Evolutionary conservation across 2,113 vertebrate genomes (phyloP).

Genomic region (Myotis davidii): DNA sequence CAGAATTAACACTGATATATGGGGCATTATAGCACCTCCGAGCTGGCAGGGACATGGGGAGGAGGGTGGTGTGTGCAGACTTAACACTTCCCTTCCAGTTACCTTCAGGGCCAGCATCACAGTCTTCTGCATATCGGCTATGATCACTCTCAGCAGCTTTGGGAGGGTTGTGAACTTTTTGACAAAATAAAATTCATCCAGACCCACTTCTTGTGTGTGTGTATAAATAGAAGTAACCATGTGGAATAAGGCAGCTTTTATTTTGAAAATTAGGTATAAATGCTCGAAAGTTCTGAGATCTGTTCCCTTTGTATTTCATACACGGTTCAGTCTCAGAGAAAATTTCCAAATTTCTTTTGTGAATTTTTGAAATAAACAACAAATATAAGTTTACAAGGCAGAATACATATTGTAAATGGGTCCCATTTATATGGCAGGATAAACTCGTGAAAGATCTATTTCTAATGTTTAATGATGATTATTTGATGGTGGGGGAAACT

Average conservation of each 20-base stretch:
- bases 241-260: not conserved
- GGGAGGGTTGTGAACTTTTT: not conserved
- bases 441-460: not conserved
- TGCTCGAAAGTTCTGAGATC: not conserved
- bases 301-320: not conserved
- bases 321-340: not conserved
- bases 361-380: not conserved
- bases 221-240: not conserved
- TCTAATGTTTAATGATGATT: not conserved
- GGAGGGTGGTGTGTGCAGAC: not conserved
- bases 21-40: not conserved
- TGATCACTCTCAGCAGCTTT: not conserved
- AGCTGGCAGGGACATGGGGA: not conserved
- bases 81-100: not conserved
- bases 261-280: not conserved
- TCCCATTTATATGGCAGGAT: not conserved
- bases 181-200: not conserved
- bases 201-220: not conserved
- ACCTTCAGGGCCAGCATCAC: not conserved
- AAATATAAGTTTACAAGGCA: not conserved
- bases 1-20: not conserved
- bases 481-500: too few relatives aligned
- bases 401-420: not conserved
- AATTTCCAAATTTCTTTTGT: not conserved
- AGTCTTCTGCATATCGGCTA: not conserved